These are phyloP conservation scores for Paguma larvata DNA, from an alignment of 2,797 vertebrate species.

Conservation along the genomic window DNA sequence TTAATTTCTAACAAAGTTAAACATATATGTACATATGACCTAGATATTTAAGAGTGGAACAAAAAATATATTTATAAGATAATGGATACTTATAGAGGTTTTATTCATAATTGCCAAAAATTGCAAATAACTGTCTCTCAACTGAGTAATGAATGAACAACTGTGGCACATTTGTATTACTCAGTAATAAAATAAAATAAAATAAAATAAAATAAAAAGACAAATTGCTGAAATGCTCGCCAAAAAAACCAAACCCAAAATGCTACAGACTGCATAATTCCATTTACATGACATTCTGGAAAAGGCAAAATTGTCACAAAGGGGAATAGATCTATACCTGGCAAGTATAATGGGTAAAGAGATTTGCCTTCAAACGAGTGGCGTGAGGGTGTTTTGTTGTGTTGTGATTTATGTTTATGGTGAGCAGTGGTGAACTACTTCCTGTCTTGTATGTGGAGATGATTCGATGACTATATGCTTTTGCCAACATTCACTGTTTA, in stretches of 20 bases:
- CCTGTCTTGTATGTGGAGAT: background rate
- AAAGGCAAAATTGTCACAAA: background rate
- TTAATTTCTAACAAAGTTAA: no score
- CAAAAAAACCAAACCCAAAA: background rate
- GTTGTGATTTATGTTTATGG: background rate
- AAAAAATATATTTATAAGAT: background rate
- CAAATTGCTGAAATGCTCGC: background rate
- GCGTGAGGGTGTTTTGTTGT: background rate
- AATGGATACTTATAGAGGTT: background rate
- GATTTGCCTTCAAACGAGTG: background rate
- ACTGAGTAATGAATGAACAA: background rate
- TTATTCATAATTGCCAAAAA: background rate
- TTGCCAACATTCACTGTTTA: background rate
- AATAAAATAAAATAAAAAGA: background rate
- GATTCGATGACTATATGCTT: background rate
- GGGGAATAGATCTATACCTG: background rate
- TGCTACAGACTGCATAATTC: background rate
- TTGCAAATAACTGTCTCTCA: background rate
- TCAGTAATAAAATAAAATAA: background rate
- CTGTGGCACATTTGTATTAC: background rate
- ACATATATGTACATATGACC: background rate
- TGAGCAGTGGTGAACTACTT: background rate
- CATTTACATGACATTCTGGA: background rate
- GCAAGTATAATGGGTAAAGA: background rate
- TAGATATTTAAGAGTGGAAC: background rate